Evolutionary conservation across 2,113 vertebrate genomes (phyloP).

Genomic region (Chionis minor): DNA sequence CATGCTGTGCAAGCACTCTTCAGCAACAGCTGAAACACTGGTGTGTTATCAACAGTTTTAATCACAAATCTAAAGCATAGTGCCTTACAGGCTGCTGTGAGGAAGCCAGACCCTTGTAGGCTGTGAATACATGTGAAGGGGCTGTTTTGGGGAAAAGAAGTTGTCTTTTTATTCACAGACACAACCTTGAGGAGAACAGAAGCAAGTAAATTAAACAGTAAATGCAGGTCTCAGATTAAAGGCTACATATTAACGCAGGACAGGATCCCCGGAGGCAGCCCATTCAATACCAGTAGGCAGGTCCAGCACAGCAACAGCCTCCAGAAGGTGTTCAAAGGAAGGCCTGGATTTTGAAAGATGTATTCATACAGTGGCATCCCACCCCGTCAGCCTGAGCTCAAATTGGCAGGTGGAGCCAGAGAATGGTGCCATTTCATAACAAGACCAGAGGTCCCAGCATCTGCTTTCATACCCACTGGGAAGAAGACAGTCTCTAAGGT

Average conservation of each 20-base stretch:
- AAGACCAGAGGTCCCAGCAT: neutral
- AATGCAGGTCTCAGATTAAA: neutral
- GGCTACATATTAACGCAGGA: neutral
- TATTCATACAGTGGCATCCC: neutral
- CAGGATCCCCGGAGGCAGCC: neutral
- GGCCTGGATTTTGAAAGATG: neutral
- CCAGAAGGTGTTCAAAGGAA: neutral
- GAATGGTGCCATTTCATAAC: neutral
- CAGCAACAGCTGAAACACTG: neutral
- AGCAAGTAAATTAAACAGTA: neutral
- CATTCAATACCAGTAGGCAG: neutral
- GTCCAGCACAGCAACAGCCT: neutral
- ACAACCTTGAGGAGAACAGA: neutral
- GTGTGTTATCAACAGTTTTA: neutral
- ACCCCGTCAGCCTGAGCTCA: neutral
- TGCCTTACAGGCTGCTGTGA: neutral
- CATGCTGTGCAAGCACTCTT: neutral
- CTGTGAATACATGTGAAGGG: neutral
- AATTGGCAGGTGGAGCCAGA: neutral
- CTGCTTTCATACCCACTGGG: neutral
- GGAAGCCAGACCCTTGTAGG: neutral
- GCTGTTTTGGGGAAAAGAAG: neutral
- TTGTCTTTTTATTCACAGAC: neutral
- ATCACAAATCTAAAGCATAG: neutral
- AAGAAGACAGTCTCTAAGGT: neutral